A percentile compares a stretch with the other conserved stretches of the same genome.
phyloP scores from a whole-genome alignment of 2,797 vertebrate species.

The Artibeus lituratus region DNA sequence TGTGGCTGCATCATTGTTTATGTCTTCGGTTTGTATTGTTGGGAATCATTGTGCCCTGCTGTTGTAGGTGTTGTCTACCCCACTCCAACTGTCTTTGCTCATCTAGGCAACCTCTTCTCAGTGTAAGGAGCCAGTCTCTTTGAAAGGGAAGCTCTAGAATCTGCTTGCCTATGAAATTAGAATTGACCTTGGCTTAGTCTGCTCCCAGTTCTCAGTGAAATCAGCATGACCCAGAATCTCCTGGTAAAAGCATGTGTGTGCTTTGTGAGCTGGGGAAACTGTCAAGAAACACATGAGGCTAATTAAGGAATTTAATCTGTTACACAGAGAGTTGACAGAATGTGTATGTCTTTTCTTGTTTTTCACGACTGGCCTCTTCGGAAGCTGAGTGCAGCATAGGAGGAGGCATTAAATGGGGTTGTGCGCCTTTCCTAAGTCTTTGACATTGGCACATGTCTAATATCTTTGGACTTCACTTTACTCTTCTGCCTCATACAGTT shows the following conservation, averaged over 20 bases:
- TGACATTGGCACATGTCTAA: neutral
- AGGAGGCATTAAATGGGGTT: neutral
- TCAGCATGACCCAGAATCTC: neutral
- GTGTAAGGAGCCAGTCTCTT: neutral
- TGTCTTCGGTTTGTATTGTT: neutral
- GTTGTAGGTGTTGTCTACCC: rapidly evolving
- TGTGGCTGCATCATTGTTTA: rapidly evolving
- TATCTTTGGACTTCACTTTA: neutral
- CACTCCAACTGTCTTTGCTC: neutral
- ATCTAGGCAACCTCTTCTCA: neutral
- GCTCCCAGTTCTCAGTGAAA: constrained; percentile 4
- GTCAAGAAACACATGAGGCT: neutral
- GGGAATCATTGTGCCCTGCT: neutral
- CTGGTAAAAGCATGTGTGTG: neutral
- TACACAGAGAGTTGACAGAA: neutral
- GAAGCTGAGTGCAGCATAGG: neutral
- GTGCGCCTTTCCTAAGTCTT: neutral
- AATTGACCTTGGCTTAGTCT: neutral
- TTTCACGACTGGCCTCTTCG: neutral
- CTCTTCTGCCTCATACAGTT: neutral
- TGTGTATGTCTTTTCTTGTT: neutral
- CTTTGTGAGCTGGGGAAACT: neutral
- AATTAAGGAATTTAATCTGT: neutral
- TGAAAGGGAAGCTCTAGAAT: neutral
- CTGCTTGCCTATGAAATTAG: neutral